Percentiles rank a stretch among this genome's conserved stretches.
phyloP scores from a whole-genome alignment of 37 sponge, comb jelly and placozoan genomes.

The Spongilla lacustris region DNA sequence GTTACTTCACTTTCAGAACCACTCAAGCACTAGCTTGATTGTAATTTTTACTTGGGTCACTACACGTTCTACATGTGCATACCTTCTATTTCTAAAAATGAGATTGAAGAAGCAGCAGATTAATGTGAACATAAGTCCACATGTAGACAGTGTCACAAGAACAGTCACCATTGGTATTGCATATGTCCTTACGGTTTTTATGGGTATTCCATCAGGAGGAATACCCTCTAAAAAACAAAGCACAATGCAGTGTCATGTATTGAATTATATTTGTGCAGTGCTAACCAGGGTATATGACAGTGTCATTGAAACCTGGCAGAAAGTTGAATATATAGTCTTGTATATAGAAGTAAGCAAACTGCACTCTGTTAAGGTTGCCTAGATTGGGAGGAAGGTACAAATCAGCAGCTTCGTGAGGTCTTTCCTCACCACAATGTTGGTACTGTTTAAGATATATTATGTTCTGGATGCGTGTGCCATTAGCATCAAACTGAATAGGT shows the following conservation, averaged over 20 bases:
- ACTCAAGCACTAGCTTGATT: too few species aligned
- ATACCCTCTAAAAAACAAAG: conserved; percentile 17
- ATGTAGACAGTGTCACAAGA: not conserved
- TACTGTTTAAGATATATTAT: conserved; percentile 10
- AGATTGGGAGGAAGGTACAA: not conserved
- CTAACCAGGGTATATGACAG: not conserved
- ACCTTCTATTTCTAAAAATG: conserved; percentile 32
- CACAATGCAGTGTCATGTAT: not conserved
- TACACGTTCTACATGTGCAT: not conserved
- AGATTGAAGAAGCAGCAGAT: conserved; percentile 31
- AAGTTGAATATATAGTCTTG: not conserved
- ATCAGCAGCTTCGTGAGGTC: not conserved
- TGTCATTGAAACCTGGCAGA: not conserved
- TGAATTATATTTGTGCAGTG: not conserved
- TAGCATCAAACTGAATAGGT: conserved; percentile 8
- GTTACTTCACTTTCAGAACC: too few species aligned
- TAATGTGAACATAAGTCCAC: conserved; percentile 6
- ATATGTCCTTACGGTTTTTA: not conserved
- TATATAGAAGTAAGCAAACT: not conserved
- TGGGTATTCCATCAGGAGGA: conserved; percentile 43
- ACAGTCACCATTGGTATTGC: conserved; percentile 5
- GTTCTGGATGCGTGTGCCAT: conserved; percentile 12
- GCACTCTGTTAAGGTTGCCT: not conserved
- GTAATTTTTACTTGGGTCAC: not conserved
- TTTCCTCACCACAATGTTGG: not conserved